Evolutionary conservation across 2,113 vertebrate species (phyloP).

Genomic region (Stercorarius parasiticus): DNA sequence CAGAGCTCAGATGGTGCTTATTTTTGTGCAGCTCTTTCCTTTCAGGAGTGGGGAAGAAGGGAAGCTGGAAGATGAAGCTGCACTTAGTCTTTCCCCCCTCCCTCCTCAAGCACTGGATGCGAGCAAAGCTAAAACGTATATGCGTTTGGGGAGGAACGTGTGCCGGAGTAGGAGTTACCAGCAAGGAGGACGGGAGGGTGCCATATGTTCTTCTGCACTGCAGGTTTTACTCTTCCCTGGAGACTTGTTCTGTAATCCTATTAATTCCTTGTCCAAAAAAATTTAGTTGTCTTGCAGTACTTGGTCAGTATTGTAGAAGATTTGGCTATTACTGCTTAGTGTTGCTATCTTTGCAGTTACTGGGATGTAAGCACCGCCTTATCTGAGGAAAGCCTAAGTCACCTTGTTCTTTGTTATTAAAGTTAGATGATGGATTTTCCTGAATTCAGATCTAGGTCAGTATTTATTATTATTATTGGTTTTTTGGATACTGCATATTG

Average conservation of each 20-base stretch:
- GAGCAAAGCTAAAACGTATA: conserved; percentile 22
- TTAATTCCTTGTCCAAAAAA: background rate
- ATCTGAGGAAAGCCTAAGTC: background rate
- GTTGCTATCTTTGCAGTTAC: background rate
- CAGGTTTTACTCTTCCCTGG: conserved; percentile 21
- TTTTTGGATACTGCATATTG: background rate
- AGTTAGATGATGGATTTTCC: background rate
- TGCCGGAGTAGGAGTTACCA: conserved; percentile 27
- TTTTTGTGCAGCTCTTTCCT: background rate
- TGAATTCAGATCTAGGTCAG: background rate
- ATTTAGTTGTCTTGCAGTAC: background rate
- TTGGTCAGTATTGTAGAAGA: background rate
- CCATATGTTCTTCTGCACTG: conserved; percentile 35
- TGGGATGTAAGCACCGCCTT: background rate
- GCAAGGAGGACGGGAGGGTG: background rate
- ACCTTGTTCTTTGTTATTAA: background rate
- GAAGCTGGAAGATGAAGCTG: background rate
- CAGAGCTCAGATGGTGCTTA: background rate
- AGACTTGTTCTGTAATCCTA: conserved; percentile 6
- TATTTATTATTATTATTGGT: background rate
- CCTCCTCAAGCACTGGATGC: background rate
- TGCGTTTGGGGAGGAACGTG: background rate
- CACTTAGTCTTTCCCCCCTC: background rate
- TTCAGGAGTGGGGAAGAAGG: background rate
- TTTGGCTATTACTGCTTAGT: background rate